Evolutionary conservation across 2,797 vertebrate genomes (phyloP).

Genomic region (Taeniopygia guttata): DNA sequence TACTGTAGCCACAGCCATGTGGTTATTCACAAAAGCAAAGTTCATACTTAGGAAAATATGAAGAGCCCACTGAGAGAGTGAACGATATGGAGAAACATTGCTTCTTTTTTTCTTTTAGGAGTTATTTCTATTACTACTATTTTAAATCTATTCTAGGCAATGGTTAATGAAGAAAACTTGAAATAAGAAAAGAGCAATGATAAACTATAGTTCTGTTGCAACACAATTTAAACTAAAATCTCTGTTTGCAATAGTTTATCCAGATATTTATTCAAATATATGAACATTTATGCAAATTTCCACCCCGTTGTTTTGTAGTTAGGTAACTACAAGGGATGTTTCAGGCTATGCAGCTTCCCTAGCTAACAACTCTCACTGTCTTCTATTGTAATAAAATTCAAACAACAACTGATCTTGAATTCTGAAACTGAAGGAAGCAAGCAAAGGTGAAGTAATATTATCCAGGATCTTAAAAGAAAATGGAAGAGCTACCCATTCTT

Average conservation of each 20-base stretch:
- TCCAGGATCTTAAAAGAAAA: background rate
- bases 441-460: background rate
- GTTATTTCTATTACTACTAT: background rate
- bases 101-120: background rate
- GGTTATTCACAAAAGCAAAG: background rate
- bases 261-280: constrained; percentile 29
- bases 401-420: background rate
- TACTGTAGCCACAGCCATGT: background rate
- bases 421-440: background rate
- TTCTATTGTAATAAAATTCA: background rate
- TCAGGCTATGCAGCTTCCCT: background rate
- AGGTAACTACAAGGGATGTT: background rate
- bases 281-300: constrained; percentile 26
- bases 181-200: background rate
- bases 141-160: background rate
- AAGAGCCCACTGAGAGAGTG: background rate
- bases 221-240: background rate
- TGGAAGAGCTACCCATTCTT: background rate
- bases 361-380: background rate
- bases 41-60: background rate
- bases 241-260: background rate
- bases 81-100: background rate
- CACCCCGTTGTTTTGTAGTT: background rate
- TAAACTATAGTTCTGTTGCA: background rate
- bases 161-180: background rate